Conservation (phyloP, 2,113 vertebrate species). For the Opisthocomus hoazin region DNA sequence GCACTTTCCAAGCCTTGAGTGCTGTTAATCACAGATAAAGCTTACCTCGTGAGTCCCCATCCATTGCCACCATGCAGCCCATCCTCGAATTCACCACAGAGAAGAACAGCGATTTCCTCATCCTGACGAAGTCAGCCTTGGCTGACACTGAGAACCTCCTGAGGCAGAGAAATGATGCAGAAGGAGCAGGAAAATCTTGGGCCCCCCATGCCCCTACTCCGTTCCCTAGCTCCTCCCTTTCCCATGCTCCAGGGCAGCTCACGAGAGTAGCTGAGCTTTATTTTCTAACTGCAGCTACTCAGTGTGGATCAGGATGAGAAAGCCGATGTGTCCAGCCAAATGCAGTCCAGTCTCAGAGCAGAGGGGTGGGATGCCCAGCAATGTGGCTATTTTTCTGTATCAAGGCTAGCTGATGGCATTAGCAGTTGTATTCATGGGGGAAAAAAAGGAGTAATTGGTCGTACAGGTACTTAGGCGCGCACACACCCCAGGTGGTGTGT, state of each 20-base stretch:
- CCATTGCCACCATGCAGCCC: not conserved
- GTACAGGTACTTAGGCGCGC: not conserved
- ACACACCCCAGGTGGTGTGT: too few species aligned
- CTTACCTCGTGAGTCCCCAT: too few species aligned
- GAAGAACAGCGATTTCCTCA: not conserved
- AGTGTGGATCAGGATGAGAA: not conserved
- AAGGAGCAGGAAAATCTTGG: not conserved
- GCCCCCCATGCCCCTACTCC: not conserved
- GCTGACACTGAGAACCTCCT: not conserved
- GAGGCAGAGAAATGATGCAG: not conserved
- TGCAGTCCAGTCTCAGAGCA: not conserved
- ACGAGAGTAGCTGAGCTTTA: not conserved
- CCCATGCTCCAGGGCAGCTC: rapidly evolving
- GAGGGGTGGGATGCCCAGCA: not conserved
- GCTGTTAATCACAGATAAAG: not conserved
- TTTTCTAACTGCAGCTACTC: not conserved
- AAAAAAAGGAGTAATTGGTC: not conserved
- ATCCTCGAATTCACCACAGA: not conserved
- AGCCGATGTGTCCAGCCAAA: not conserved
- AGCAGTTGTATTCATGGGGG: not conserved
- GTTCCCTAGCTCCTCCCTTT: not conserved
- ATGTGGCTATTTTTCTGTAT: not conserved
- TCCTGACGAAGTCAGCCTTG: not conserved
- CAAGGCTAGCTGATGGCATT: not conserved
- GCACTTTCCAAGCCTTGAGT: not conserved